Base-by-base conservation (phyloP, 2,888 invertebrate species). In the Agrochola lota region DNA sequence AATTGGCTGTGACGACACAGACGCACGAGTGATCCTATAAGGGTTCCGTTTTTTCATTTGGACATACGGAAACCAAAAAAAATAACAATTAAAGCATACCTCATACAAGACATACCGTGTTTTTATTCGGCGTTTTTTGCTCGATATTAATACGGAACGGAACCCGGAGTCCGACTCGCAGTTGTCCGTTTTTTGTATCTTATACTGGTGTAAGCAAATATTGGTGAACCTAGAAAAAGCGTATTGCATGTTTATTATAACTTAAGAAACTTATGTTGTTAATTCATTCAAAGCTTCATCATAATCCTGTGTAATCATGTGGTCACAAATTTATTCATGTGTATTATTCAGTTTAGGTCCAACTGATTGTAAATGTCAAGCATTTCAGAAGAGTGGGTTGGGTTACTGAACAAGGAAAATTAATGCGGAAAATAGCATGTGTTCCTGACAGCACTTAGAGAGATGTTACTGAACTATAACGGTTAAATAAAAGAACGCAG, bases 281-380 rank as follows among this genome's bases (percentile, higher is more conserved):
- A 23, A 46, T 66, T 49, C 23, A 49, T 49, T 76, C 26, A 35
- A 40, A 67, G 26, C 17, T 64, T 67, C 40, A 49, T 78, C 17
- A 67, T 66, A 26, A 26, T 26, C 55, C n/a, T 57, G 46, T 57
- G 26, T 67, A 46, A 59, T 64, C 64, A 55, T 77, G 20, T 49
- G 77, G 49, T 40, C 11, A 40, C 17, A 40, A 40, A 68, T 77
- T 59, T 46, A 73, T 66, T 69, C 78, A 64, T 66, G 69, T 64
- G 60, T 55, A 62, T 55, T 52, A 70, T 70, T 66, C 40, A 46
- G 70, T 81, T 83, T 30, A 52, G 59, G 46, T 69, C 64, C 49
- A 69, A n/a, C n/a, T 71, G 77, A 83, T 63, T 60, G 69, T 68
- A 66, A 64, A 64, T 71, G 59, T 70, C 77, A 82, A 76, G 55